These are phyloP conservation scores for Bubalus kerabau DNA, from an alignment of 2,113 vertebrate species.

Conservation along the genomic window DNA sequence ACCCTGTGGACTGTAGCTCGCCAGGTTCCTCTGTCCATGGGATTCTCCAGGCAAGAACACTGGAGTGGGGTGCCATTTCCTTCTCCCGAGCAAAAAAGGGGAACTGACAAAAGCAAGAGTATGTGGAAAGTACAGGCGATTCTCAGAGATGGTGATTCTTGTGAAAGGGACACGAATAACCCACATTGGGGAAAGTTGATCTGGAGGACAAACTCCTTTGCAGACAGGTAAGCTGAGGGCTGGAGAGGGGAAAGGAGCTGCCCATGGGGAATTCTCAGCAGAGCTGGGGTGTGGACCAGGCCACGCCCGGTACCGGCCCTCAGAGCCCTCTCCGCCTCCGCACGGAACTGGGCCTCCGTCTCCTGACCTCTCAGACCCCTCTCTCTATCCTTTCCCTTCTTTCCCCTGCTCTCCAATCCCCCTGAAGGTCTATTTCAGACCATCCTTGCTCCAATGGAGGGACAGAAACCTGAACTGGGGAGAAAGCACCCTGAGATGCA, in stretches of 20 bases:
- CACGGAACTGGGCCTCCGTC: not conserved
- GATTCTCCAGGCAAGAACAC: not conserved
- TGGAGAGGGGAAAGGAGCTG: not conserved
- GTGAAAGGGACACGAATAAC: too few species aligned
- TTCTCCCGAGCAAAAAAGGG: not conserved
- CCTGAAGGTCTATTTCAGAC: not conserved
- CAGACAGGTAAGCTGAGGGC: not conserved
- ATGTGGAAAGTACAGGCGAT: not conserved
- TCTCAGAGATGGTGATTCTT: fast-evolving
- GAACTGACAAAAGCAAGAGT: not conserved
- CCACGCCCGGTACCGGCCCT: fast-evolving
- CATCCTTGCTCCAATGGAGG: not conserved
- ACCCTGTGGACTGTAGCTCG: not conserved
- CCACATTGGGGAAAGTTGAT: fast-evolving
- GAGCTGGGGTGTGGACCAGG: not conserved
- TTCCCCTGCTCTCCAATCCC: not conserved
- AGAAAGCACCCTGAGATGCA: not conserved
- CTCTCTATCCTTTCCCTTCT: not conserved
- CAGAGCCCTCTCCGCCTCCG: not conserved
- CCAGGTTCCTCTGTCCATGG: not conserved
- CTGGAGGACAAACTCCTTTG: not conserved
- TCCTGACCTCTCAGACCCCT: not conserved
- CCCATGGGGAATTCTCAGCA: fast-evolving
- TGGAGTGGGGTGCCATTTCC: not conserved
- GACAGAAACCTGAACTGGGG: not conserved